These are phyloP conservation scores for Anoura caudifer DNA, from an alignment of 2,113 vertebrate genomes.

Conservation along the genomic window DNA sequence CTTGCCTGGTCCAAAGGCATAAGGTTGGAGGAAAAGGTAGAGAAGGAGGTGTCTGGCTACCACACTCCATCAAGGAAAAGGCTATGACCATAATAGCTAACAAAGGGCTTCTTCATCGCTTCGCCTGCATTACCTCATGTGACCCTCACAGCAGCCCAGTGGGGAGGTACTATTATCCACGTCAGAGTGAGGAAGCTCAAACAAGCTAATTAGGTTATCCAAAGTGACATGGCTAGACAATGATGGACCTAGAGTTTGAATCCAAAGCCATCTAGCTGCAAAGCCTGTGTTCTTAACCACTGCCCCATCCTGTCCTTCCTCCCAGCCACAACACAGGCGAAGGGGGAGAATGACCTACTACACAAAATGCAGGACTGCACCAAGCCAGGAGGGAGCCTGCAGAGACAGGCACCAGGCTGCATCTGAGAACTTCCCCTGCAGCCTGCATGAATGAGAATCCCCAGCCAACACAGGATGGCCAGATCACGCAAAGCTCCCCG, in stretches of 20 bases:
- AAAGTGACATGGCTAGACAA: background rate
- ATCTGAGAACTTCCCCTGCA: background rate
- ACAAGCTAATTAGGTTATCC: background rate
- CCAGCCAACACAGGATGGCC: background rate
- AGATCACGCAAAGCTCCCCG: background rate
- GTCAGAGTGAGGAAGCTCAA: background rate
- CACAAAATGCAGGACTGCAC: background rate
- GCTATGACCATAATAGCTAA: accelerated
- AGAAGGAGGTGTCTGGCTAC: background rate
- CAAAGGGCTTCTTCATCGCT: background rate
- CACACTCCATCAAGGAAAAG: accelerated
- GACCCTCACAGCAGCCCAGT: background rate
- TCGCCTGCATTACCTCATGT: accelerated
- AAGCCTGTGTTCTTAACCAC: background rate
- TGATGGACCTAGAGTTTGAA: background rate
- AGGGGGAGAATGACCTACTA: accelerated
- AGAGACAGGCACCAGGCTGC: background rate
- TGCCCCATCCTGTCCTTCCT: background rate
- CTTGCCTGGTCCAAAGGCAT: background rate
- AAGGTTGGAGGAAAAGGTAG: background rate
- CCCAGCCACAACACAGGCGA: background rate
- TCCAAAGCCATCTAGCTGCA: background rate
- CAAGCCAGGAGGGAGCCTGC: background rate
- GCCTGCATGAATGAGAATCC: background rate
- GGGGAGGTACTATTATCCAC: background rate